Conservation (phyloP, 2,888 invertebrate species). For the Oscheius sp. region DNA sequence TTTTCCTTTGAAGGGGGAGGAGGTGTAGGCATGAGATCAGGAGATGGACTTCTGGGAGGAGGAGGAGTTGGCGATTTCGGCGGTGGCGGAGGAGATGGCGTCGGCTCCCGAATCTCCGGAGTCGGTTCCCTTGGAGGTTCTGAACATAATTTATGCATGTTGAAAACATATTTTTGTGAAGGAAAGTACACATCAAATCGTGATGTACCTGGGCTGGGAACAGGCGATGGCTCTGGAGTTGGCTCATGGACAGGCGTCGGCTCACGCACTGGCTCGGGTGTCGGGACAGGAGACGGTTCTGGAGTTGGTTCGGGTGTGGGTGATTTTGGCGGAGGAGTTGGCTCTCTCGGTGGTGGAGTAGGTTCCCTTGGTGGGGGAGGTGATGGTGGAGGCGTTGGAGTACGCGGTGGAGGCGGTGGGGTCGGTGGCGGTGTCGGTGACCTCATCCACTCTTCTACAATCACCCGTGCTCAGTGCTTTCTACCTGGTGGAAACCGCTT, state of each 20-base stretch:
- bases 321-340: slow-evolving; percentile 24
- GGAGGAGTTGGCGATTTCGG: slow-evolving; percentile 47
- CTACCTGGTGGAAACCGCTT: neutral
- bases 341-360: slow-evolving; percentile 38
- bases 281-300: slow-evolving; percentile 42
- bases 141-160: neutral
- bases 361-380: slow-evolving; percentile 45
- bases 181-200: neutral
- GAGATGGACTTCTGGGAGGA: slow-evolving; percentile 47
- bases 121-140: slow-evolving; percentile 36
- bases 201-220: slow-evolving; percentile 15
- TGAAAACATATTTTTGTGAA: no score
- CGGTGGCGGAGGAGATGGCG: slow-evolving; percentile 47
- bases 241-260: slow-evolving; percentile 38
- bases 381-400: slow-evolving; percentile 34
- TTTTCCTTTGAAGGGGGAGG: slow-evolving; percentile 3
- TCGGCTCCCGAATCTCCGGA: slow-evolving; percentile 39
- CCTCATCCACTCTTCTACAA: slow-evolving; percentile 60
- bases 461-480: slow-evolving; percentile 24
- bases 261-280: slow-evolving; percentile 20
- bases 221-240: slow-evolving; percentile 16
- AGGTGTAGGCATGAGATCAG: slow-evolving; percentile 50
- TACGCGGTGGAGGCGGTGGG: no score
- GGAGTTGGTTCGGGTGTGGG: slow-evolving; percentile 36
- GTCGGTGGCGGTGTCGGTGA: slow-evolving; percentile 66